Conservation (phyloP, 2,888 invertebrate species). For the Chironomus tentans region DNA sequence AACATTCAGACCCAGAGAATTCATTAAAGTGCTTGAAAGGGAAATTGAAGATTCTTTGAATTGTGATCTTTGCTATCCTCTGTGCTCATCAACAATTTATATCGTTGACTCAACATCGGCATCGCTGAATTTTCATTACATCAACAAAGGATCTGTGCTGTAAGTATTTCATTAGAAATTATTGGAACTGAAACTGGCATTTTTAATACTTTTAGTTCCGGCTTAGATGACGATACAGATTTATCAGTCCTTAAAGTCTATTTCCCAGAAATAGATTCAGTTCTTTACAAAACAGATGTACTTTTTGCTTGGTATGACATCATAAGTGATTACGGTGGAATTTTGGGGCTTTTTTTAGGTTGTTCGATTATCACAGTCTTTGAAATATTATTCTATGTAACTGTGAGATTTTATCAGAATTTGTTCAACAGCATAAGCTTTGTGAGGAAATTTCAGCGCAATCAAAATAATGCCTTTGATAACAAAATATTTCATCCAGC, state of each 20-base stretch:
- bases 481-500: neutral
- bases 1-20: conserved; percentile 28
- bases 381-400: conserved; percentile 48
- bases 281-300: conserved; percentile 46
- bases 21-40: conserved; percentile 37
- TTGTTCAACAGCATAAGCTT: conserved; percentile 4
- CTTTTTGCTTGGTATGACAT: conserved; percentile 50
- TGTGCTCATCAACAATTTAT: conserved; percentile 45
- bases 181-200: no score
- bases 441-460: neutral
- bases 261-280: conserved; percentile 34
- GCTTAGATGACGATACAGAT: conserved; percentile 23
- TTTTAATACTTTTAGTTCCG: neutral
- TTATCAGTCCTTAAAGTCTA: conserved; percentile 29
- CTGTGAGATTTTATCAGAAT: conserved; percentile 36
- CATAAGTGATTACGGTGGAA: conserved; percentile 43
- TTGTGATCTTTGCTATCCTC: conserved; percentile 46
- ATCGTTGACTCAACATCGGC: conserved; percentile 34
- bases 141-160: conserved; percentile 1
- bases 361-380: conserved; percentile 47
- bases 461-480: neutral
- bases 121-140: neutral
- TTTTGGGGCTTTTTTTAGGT: conserved; percentile 39
- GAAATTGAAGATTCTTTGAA: conserved; percentile 43
- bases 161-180: neutral